Evolutionary conservation across 2,113 vertebrate species (phyloP).

Genomic region (Dendropsophus ebraccatus): DNA sequence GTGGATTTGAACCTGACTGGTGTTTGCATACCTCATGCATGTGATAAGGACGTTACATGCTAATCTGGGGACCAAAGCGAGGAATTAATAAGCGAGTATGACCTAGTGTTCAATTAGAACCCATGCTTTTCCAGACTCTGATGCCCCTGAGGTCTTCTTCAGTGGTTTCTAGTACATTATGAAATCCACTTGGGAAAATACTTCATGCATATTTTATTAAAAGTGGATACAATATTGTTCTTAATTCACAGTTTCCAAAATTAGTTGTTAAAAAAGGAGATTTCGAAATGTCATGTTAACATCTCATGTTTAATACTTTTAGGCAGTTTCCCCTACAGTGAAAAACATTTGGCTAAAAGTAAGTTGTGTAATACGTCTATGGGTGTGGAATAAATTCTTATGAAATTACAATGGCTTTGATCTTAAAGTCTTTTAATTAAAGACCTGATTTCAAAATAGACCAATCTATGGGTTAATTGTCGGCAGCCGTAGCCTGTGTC

Average conservation of each 20-base stretch:
- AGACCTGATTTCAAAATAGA: background rate
- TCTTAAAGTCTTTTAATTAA: background rate
- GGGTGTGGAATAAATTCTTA: background rate
- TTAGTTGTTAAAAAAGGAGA: background rate
- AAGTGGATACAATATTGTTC: background rate
- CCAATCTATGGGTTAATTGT: background rate
- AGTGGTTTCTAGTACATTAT: background rate
- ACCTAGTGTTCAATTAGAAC: background rate
- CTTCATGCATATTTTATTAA: background rate
- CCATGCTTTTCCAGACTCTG: background rate
- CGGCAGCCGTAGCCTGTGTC: background rate
- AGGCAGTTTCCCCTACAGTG: background rate
- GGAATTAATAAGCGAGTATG: background rate
- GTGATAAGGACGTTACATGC: too few species aligned
- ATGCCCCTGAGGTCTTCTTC: background rate
- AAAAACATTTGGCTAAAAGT: background rate
- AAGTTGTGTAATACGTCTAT: background rate
- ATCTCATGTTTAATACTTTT: background rate
- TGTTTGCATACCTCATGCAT: background rate
- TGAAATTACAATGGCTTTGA: background rate
- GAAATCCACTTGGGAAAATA: background rate
- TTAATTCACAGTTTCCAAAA: slow-evolving; percentile 23
- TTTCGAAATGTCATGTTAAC: background rate
- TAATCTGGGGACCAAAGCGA: background rate
- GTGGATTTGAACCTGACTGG: too few species aligned